Percentiles rank a stretch among this genome's conserved stretches.
phyloP scores from a whole-genome alignment of 2,888 invertebrate genomes.

The Drosophila neoperkinsi region DNA sequence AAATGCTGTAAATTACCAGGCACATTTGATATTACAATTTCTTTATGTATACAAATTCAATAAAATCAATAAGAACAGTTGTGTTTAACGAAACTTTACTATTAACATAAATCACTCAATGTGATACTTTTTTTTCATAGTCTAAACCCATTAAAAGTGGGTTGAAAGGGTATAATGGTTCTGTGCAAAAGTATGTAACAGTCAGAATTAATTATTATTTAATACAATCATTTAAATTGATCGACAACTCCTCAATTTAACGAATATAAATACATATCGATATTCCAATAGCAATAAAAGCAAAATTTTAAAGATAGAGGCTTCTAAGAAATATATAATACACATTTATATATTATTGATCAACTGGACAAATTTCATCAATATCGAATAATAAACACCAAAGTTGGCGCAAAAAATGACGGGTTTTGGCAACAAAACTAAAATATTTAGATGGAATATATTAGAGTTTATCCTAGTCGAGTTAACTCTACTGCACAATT shows the following conservation, averaged over 20 bases:
- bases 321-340: neutral
- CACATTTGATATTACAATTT: neutral
- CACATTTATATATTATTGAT: neutral
- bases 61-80: neutral
- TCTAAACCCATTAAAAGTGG: neutral
- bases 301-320: no score
- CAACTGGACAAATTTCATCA: neutral
- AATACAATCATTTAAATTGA: neutral
- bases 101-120: slow-evolving; percentile 1
- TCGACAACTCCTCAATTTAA: neutral
- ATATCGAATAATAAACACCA: neutral
- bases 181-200: neutral
- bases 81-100: neutral
- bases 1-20: slow-evolving; percentile 3
- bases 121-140: neutral
- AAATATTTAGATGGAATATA: no score
- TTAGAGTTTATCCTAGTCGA: no score
- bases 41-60: neutral
- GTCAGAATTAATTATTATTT: neutral
- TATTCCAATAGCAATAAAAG: neutral
- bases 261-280: no score
- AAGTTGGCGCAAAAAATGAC: no score
- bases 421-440: no score
- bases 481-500: no score
- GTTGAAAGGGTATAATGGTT: neutral